Conservation (phyloP, 92 coral and sea anemone genomes). For the Zoanthus solanderi region DNA sequence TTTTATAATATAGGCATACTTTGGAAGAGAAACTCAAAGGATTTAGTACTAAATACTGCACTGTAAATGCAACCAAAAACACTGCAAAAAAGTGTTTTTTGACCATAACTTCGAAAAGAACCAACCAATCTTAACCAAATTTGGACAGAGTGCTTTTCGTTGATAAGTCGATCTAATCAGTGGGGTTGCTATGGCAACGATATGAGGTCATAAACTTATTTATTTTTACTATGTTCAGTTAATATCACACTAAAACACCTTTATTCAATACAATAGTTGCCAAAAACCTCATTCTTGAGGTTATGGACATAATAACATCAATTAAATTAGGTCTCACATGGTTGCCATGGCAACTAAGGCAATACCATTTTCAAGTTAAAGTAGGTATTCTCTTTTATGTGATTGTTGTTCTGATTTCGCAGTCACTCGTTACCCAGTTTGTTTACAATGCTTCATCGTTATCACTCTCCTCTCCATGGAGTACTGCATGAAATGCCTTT, state of each 20-base stretch:
- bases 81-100: background rate
- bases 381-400: no score
- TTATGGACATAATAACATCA: background rate
- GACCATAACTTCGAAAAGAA: slow-evolving; percentile 1
- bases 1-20: background rate
- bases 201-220: background rate
- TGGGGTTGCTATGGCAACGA: slow-evolving; percentile 14
- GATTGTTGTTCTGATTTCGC: background rate
- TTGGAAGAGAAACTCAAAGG: background rate
- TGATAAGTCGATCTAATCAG: background rate
- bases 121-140: slow-evolving; percentile 30
- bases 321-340: no score
- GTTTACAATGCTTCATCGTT: slow-evolving; percentile 54
- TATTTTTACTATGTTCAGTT: background rate
- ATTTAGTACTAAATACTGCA: slow-evolving; percentile 4
- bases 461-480: slow-evolving; percentile 56
- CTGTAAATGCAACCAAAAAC: background rate
- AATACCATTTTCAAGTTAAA: background rate
- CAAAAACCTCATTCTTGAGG: background rate
- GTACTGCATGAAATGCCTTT: slow-evolving; percentile 8
- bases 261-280: background rate
- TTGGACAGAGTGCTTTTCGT: slow-evolving; percentile 3
- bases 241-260: background rate
- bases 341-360: background rate
- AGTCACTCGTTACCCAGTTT: slow-evolving; percentile 61